Base-by-base conservation (phyloP, 2,113 vertebrate species). In the Indri indri region DNA sequence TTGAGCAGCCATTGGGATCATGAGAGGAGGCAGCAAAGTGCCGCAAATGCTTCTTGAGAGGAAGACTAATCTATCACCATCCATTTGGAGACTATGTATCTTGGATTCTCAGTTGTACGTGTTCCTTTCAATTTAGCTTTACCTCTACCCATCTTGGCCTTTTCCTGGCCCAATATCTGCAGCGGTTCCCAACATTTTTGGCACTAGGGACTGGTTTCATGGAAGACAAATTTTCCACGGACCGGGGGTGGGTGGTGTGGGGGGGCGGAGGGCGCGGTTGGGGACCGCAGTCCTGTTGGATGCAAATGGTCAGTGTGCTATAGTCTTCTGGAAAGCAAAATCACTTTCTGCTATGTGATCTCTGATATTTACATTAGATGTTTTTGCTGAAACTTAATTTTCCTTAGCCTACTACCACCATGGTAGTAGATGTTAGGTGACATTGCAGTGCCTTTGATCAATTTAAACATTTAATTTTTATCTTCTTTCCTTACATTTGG, bases 21-120 rank as follows among this genome's bases (percentile, higher is more conserved):
- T 50, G 90, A 95, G 66, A 94, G 91, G 94, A 98, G 91, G 88
- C 94, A 95, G 94, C 90, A 97, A 96, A 94, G 74, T 92, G 93
- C 90, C 93, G 34, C 16, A 81, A 85, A 52, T 80, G 17, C 79
- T 37, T 50, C 40, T 68, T 54, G 32, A 32, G 23, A 63, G 74
- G 27, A 70, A 68, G 50, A 73, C 2, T 6, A 61, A 73, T n/a
- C 3, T 25, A 8, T 23, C 10, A 79, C 7, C 42, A 70, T 47
- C 9, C 80, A 37, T 71, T 79, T 93, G 71, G 66, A 93, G 27
- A 71, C 14, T 30, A 4, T 76, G 2, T 45, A 25, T 66, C 45
- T 86, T 63, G 12, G 27, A 70, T 65, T 91, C 88, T 65, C 25
- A 13, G 18, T 32, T 95, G 18, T 50, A 32, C 3, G 32, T 52